Evolutionary conservation across 2,797 vertebrate genomes (phyloP).

Genomic region (Falco biarmicus): DNA sequence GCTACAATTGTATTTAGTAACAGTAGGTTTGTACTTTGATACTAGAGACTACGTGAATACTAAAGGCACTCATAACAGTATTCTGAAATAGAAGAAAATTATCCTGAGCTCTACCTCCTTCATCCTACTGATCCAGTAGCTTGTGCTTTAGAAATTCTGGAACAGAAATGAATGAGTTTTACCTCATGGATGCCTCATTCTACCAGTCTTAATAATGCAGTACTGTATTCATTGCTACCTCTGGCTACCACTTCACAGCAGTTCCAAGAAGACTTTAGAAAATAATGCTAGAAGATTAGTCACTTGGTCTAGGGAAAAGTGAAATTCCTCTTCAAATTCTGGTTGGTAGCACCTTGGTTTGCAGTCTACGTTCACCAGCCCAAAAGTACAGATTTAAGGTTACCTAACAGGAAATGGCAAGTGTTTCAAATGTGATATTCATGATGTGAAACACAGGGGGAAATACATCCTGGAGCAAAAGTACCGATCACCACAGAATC

Average conservation of each 20-base stretch:
- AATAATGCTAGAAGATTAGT: background rate
- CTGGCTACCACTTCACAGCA: background rate
- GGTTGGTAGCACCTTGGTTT: background rate
- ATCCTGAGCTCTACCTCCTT: background rate
- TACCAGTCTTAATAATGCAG: background rate
- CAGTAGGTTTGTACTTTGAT: background rate
- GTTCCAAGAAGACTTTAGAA: background rate
- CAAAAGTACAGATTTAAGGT: background rate
- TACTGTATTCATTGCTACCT: background rate
- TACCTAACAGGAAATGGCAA: background rate
- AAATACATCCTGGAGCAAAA: background rate
- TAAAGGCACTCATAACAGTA: slow-evolving; percentile 23
- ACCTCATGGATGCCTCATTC: background rate
- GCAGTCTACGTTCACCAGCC: slow-evolving; percentile 5
- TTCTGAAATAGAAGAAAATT: background rate
- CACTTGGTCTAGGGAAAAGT: background rate
- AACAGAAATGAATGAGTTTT: background rate
- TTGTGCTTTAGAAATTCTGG: background rate
- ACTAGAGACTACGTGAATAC: background rate
- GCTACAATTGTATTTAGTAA: background rate
- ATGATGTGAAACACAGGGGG: background rate
- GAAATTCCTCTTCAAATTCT: background rate
- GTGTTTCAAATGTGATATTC: background rate
- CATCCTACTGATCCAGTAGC: background rate
- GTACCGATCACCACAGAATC: background rate